Evolutionary conservation across 2,113 vertebrate species (phyloP).

Genomic region (Theristicus caerulescens): DNA sequence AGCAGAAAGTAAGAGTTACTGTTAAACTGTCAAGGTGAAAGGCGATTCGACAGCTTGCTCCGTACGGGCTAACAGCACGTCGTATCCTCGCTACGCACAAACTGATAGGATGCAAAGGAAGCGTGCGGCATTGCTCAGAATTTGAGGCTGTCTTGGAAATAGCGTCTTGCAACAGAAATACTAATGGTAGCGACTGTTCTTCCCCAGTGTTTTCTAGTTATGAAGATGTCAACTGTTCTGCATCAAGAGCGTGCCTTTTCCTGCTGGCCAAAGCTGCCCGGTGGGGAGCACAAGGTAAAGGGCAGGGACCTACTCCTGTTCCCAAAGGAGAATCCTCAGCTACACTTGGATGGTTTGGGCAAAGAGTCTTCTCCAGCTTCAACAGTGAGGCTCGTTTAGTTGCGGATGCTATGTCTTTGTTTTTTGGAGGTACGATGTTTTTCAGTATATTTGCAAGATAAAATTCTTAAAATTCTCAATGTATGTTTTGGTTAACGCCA

Average conservation of each 20-base stretch:
- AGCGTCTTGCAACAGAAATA: neutral
- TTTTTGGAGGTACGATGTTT: neutral
- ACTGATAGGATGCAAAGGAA: neutral
- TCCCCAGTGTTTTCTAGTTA: neutral
- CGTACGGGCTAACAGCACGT: rapidly evolving
- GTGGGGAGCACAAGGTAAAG: neutral
- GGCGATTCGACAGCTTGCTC: neutral
- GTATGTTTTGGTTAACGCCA: neutral
- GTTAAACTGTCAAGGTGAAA: neutral
- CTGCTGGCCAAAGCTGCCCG: neutral
- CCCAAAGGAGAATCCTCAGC: neutral
- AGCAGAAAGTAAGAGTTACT: neutral
- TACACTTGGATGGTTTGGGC: neutral
- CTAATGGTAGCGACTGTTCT: neutral
- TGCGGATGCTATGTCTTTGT: neutral
- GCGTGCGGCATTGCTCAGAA: too few relatives aligned
- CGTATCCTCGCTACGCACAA: neutral
- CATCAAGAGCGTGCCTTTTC: neutral
- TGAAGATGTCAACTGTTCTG: neutral
- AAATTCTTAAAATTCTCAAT: neutral
- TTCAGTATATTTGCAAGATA: neutral
- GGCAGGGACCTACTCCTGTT: neutral
- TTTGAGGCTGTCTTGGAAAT: neutral
- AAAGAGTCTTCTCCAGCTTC: neutral
- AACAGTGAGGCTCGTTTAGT: neutral